Percentiles rank a stretch among this genome's conserved stretches.
Evolutionary conservation across 2,797 vertebrate genomes (phyloP).

Genomic region (Acanthurus tractus): DNA sequence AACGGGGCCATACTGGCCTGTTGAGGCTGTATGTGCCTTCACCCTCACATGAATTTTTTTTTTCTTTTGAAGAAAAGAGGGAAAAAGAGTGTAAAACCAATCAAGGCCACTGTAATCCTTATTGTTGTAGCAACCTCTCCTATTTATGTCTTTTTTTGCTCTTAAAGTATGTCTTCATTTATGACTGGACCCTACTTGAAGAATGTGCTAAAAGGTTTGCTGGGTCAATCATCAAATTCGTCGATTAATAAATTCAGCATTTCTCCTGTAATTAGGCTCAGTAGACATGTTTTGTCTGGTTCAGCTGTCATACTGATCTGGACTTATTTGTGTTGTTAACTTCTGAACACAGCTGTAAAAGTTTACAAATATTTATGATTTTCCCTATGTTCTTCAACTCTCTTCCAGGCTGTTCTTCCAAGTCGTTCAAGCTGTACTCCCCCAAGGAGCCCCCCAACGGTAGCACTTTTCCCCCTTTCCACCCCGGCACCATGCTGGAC

Average conservation of each 20-base stretch:
- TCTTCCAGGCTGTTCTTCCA: conserved; percentile 97
- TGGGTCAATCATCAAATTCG: neutral
- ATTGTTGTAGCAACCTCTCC: neutral
- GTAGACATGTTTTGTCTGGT: neutral
- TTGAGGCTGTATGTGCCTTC: conserved; percentile 26
- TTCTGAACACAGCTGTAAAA: neutral
- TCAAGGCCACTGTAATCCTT: neutral
- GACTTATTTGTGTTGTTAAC: neutral
- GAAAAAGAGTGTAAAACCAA: neutral
- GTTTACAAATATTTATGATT: neutral
- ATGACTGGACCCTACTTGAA: neutral
- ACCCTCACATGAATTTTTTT: conserved; percentile 19
- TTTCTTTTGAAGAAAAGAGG: neutral
- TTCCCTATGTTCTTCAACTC: conserved; percentile 2
- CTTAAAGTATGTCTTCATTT: neutral
- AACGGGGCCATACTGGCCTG: conserved; percentile 39
- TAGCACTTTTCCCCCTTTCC: conserved; percentile 99
- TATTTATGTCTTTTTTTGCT: neutral
- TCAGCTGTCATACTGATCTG: neutral
- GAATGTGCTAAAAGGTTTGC: conserved; percentile 1
- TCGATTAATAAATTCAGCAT: neutral
- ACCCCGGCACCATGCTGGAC: conserved; percentile 99
- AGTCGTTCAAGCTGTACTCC: conserved; percentile 99
- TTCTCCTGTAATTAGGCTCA: neutral
- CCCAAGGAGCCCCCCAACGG: conserved; percentile 86